These are phyloP conservation scores for Leptarthrus brevirostris DNA, from an alignment of 2,888 invertebrate genomes.

Conservation along the genomic window DNA sequence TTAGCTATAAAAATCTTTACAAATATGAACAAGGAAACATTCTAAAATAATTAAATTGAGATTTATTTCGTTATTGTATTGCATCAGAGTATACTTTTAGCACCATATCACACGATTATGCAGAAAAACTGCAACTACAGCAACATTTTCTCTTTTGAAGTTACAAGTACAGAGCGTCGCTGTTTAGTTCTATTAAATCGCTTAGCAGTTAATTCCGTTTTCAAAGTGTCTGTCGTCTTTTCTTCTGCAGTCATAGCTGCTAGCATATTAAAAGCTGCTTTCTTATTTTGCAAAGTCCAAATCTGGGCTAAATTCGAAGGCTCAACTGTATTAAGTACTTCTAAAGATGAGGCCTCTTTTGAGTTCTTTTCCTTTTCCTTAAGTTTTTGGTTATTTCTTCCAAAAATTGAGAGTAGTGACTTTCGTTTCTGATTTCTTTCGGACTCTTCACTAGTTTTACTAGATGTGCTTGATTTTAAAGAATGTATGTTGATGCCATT, in stretches of 20 bases:
- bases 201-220: not conserved
- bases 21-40: too few species aligned
- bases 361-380: not conserved
- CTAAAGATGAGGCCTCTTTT: not conserved
- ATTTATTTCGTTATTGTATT: too few species aligned
- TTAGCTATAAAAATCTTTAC: too few species aligned
- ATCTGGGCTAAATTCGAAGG: conserved; percentile 58
- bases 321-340: conserved; percentile 53
- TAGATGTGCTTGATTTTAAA: conserved; percentile 61
- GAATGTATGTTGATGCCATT: not conserved
- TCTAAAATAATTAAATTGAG: too few species aligned
- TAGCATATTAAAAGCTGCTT: conserved; percentile 64
- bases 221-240: not conserved
- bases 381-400: conserved; percentile 56
- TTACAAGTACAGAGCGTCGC: conserved; percentile 3
- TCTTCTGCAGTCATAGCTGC: conserved; percentile 64
- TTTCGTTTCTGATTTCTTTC: conserved; percentile 60
- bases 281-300: conserved; percentile 65
- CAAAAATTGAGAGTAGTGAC: conserved; percentile 62
- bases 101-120: too few species aligned
- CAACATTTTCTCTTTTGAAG: conserved; percentile 6
- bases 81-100: too few species aligned
- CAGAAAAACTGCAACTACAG: not conserved
- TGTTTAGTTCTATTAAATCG: not conserved
- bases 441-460: conserved; percentile 61